Conservation (phyloP, 2,797 vertebrate species). For the Phrynocephalus guinanensis region DNA sequence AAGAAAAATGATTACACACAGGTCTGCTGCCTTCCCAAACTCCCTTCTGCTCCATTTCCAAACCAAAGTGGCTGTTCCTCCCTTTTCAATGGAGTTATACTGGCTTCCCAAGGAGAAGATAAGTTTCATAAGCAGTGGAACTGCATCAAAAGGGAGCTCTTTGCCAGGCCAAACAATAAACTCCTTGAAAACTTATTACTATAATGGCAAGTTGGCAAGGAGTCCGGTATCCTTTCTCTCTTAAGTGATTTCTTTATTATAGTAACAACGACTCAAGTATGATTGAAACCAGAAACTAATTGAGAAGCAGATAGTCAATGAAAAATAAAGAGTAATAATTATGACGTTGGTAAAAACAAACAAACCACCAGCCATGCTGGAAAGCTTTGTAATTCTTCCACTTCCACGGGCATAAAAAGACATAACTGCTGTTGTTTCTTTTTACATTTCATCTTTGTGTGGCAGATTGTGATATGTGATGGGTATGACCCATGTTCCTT, state of each 20-base stretch:
- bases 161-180: conserved; percentile 35
- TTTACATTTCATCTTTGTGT: neutral
- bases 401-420: conserved; percentile 14
- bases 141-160: conserved; percentile 21
- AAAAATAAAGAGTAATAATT: conserved; percentile 24
- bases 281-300: conserved; percentile 53
- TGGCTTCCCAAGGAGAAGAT: conserved; percentile 44
- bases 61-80: conserved; percentile 3
- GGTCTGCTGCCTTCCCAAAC: neutral
- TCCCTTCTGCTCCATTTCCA: neutral
- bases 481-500: too few relatives aligned
- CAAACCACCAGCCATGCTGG: neutral
- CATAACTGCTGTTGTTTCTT: neutral
- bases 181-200: conserved; percentile 5
- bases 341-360: neutral
- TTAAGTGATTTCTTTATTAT: conserved; percentile 40
- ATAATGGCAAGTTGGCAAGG: conserved; percentile 43
- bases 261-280: conserved; percentile 15
- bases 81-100: neutral
- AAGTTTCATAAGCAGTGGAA: conserved; percentile 40
- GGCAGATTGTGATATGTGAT: neutral
- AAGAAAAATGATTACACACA: neutral
- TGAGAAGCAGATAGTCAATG: conserved; percentile 32
- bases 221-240: neutral
- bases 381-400: conserved; percentile 15